Evolutionary conservation across 1,140 invertebrate species (phyloP).

Genomic region (Cryptotermes secundus): DNA sequence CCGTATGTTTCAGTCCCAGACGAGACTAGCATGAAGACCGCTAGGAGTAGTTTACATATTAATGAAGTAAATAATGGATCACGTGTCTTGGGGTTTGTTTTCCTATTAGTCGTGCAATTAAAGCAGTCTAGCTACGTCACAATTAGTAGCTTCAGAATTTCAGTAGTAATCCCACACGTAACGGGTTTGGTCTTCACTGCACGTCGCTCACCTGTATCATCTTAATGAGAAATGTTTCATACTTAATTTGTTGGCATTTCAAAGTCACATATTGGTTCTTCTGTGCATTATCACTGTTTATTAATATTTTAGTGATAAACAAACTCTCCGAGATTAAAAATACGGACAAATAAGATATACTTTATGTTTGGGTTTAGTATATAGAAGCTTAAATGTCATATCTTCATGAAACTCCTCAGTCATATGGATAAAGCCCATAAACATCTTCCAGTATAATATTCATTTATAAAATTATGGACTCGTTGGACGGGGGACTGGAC

Average conservation of each 20-base stretch:
- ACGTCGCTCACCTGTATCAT: no score
- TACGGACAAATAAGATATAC: no score
- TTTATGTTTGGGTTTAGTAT: no score
- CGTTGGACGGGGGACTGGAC: no score
- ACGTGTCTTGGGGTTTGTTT: background rate
- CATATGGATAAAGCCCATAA: no score
- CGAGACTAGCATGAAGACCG: background rate
- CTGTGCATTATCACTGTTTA: no score
- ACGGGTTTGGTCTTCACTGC: background rate
- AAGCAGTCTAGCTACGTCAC: background rate
- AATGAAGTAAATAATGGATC: constrained; percentile 4
- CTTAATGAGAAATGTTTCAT: constrained; percentile 1
- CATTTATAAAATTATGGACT: no score
- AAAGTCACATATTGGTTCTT: background rate
- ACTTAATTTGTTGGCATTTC: background rate
- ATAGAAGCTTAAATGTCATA: no score
- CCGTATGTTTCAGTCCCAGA: background rate
- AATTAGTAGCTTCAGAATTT: background rate
- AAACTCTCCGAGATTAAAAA: no score
- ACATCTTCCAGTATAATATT: no score
- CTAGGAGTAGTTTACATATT: background rate
- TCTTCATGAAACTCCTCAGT: no score
- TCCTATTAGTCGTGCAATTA: constrained; percentile 8
- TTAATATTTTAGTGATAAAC: background rate
- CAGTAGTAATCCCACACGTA: background rate